phyloP scores from a whole-genome alignment of 2,797 vertebrate species.

The Babyrousa celebensis region DNA sequence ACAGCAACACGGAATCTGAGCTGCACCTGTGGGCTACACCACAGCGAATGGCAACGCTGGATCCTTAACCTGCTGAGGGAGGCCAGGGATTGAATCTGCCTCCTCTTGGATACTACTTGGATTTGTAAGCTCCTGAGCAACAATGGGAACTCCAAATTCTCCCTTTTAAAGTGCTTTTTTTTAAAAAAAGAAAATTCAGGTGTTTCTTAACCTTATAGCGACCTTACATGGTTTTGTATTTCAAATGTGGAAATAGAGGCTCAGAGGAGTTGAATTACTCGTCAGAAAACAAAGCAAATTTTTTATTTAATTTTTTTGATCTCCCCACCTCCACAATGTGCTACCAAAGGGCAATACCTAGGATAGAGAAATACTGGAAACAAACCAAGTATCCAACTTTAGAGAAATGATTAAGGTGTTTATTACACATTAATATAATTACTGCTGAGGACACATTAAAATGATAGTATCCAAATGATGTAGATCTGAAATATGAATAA shows the following conservation, averaged over 20 bases:
- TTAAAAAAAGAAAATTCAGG: too few species aligned
- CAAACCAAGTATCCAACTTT: neutral
- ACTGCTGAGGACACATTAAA: neutral
- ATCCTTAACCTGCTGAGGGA: too few species aligned
- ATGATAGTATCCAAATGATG: neutral
- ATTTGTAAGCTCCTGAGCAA: too few species aligned
- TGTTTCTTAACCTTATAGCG: constrained; percentile 20
- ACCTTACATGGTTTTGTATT: neutral
- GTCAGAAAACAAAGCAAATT: neutral
- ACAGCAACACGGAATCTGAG: too few species aligned
- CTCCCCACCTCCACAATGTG: neutral
- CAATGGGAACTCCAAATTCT: too few species aligned
- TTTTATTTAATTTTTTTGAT: constrained; percentile 13
- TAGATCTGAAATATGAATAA: constrained; percentile 58
- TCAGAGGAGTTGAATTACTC: neutral
- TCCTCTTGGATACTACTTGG: too few species aligned
- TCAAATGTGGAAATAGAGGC: neutral
- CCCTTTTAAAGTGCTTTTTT: too few species aligned
- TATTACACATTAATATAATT: neutral
- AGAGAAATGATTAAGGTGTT: constrained; percentile 16
- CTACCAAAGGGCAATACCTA: constrained; percentile 16
- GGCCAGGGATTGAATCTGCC: too few species aligned
- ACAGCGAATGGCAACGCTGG: too few species aligned
- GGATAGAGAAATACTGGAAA: constrained; percentile 39
- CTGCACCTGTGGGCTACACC: too few species aligned